Conservation (phyloP, 23 tunicate genomes). For the Halocynthia roretzi region DNA sequence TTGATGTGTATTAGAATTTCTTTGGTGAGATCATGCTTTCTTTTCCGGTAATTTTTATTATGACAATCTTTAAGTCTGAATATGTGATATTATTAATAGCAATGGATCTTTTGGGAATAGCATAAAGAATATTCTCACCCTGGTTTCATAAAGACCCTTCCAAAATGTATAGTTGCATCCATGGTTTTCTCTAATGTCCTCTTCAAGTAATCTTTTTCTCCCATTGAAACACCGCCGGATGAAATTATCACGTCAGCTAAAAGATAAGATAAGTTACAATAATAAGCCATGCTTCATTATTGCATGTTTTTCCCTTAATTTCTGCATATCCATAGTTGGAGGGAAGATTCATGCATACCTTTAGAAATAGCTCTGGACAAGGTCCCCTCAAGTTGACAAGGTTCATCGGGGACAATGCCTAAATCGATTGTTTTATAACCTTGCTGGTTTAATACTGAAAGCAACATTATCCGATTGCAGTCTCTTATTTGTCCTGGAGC, state of each 20-base stretch:
- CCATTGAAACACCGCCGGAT: conserved; percentile 98
- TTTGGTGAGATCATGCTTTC: too few species aligned
- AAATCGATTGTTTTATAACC: conserved; percentile 61
- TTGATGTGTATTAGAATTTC: too few species aligned
- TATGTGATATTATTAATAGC: neutral
- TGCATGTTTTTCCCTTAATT: too few species aligned
- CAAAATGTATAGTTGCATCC: conserved; percentile 89
- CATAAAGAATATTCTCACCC: conserved; percentile 51
- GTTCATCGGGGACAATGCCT: conserved; percentile 89
- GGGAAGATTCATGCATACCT: neutral
- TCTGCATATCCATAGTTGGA: neutral
- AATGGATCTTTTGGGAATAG: neutral
- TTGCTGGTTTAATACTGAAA: conserved; percentile 35
- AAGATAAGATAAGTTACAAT: neutral
- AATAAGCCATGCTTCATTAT: too few species aligned
- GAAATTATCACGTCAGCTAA: conserved; percentile 87
- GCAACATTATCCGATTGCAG: conserved; percentile 68
- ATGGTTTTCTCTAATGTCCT: conserved; percentile 24
- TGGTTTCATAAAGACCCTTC: conserved; percentile 96
- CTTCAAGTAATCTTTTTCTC: conserved; percentile 92
- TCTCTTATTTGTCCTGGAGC: conserved; percentile 90
- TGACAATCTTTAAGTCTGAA: neutral
- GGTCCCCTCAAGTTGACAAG: conserved; percentile 33
- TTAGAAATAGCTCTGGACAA: conserved; percentile 27
- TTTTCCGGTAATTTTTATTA: too few species aligned